phyloP scores from a whole-genome alignment of 2,797 vertebrate species.

The Enteromius fasciolatus region DNA sequence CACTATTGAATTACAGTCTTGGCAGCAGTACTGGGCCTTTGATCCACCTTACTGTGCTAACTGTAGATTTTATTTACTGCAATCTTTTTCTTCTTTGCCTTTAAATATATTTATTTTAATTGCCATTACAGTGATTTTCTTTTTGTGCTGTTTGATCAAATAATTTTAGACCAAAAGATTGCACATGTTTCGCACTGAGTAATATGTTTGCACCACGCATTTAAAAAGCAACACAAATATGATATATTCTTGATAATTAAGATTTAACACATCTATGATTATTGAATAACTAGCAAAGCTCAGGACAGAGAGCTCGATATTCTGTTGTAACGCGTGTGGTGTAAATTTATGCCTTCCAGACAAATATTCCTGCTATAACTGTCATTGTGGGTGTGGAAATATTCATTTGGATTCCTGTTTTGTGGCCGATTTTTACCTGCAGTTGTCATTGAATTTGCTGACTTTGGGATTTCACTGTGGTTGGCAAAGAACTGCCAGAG shows the following conservation, averaged over 20 bases:
- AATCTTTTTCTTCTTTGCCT: neutral
- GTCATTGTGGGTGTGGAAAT: conserved; percentile 20
- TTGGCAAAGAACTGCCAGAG: neutral
- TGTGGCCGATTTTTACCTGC: conserved; percentile 28
- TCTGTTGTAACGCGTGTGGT: neutral
- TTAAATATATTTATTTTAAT: neutral
- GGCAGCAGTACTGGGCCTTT: conserved; percentile 2
- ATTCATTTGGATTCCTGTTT: neutral
- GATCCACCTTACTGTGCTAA: neutral
- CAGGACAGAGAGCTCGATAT: neutral
- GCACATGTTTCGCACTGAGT: neutral
- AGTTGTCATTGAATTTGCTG: conserved; percentile 9
- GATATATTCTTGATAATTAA: neutral
- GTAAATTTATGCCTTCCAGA: conserved; percentile 6
- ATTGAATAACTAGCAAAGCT: neutral
- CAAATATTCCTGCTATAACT: conserved; percentile 18
- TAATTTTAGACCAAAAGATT: neutral
- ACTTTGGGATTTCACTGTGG: conserved; percentile 15
- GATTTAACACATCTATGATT: neutral
- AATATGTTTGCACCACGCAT: neutral
- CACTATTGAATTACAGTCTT: neutral
- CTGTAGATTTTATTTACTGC: neutral
- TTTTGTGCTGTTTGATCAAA: neutral
- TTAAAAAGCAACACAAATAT: neutral
- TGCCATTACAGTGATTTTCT: neutral